A percentile compares a stretch with the other conserved stretches of the same genome.
phyloP scores from a whole-genome alignment of 1,140 invertebrate genomes.

The Bombus sylvicola region DNA sequence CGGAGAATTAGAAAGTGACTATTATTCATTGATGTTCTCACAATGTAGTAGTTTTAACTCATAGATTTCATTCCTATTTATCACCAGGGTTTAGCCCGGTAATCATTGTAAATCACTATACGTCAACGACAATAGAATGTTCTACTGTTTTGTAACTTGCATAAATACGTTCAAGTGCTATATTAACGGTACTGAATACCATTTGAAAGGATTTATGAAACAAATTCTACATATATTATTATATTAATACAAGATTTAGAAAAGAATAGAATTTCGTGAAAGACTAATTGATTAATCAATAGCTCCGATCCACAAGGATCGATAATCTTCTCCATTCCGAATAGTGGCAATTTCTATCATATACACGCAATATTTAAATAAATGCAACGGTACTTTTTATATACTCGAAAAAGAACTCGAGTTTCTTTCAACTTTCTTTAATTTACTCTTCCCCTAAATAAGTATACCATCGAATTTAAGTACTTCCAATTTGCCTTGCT shows the following conservation, averaged over 20 bases:
- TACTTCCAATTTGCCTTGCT: too few relatives aligned
- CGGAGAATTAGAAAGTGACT: conserved; percentile 36
- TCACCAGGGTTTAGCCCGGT: neutral
- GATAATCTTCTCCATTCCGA: neutral
- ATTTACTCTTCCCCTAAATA: neutral
- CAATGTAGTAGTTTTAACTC: neutral
- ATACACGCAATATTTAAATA: neutral
- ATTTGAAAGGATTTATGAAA: too few relatives aligned
- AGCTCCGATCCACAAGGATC: neutral
- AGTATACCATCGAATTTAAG: neutral
- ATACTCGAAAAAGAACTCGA: neutral
- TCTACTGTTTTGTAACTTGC: too few relatives aligned
- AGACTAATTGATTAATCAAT: too few relatives aligned
- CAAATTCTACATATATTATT: too few relatives aligned
- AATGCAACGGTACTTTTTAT: neutral
- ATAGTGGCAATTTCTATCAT: neutral
- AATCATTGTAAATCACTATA: neutral
- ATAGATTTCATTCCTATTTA: neutral
- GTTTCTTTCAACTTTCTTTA: neutral
- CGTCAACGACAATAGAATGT: too few relatives aligned
- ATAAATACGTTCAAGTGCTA: too few relatives aligned
- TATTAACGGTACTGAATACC: too few relatives aligned
- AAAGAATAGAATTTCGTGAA: too few relatives aligned
- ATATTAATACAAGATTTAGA: too few relatives aligned
- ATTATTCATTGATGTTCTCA: conserved; percentile 25